Base-by-base conservation (phyloP, 1,140 invertebrate genomes). In the Gonioctena quinquepunctata region DNA sequence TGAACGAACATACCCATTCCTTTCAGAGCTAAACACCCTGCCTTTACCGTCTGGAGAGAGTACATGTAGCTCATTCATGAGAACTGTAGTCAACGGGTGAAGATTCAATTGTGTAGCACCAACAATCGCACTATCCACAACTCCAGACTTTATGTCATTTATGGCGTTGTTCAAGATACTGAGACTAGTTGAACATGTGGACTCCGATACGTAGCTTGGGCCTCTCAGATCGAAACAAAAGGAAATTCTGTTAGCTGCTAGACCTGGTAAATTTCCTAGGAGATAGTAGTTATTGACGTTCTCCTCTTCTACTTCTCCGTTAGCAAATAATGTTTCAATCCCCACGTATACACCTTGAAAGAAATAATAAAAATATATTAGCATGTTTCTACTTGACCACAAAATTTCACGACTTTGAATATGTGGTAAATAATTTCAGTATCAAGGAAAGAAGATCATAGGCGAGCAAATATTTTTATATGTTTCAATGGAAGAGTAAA, bases 181-280 rank as follows among this genome's bases (percentile, higher is more conserved):
- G 61, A 95, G 85, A 70, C 94, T 94, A 22, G 95, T 96, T 50
- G 93, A 95, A 84, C 96, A 97, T 6, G 95, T 94, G 8, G 94
- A 93, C 78, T 98, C 96, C 0, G 96, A 85, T 5, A 91, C 85
- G 81, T 91, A 93, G 62, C 94, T 95, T 0, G 94, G 94, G 23
- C 91, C 92, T 68, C 87, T 87, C 0, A 89, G 76, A 60, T 91
- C 90, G 7, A 93, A 77, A 81, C 86, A 89, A 70, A 91, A 92
- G 0, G 94, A 96, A 26, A 98, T 89, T 60, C 95, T 87, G 80
- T 97, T 96, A 0, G 95, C 92, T 82, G 89, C 22, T 52, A 57
- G 33, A n/a, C 28, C 56, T 16, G 62, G 13, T 27, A 19, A 61
- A 0, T 18, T 2, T 1, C 56, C 62, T 3, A 70, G 11, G 6